A percentile compares a stretch with the other conserved stretches of the same genome.
These are phyloP conservation scores for Neostethus bicornis DNA, from an alignment of 2,797 vertebrate genomes.

Conservation along the genomic window DNA sequence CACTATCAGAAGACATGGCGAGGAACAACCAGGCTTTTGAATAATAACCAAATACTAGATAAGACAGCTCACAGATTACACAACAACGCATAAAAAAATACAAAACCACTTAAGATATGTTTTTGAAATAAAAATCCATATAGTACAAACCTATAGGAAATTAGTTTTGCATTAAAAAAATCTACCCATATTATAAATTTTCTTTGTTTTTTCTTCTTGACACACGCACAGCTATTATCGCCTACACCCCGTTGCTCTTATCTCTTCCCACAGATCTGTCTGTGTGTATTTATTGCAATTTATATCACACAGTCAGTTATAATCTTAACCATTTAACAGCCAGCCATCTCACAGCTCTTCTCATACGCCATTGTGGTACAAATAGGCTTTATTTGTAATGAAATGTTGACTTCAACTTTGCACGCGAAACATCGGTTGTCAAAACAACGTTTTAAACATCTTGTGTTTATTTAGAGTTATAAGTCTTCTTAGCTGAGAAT, in stretches of 20 bases:
- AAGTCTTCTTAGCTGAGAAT: constrained; percentile 63
- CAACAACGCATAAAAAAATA: too few relatives aligned
- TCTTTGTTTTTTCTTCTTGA: constrained; percentile 15
- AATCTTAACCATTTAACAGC: constrained; percentile 49
- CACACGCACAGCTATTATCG: constrained; percentile 21
- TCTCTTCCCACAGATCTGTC: constrained; percentile 16
- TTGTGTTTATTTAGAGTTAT: constrained; percentile 56
- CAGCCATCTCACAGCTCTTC: constrained; percentile 37
- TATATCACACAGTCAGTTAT: constrained; percentile 19
- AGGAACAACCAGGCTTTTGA: too few relatives aligned
- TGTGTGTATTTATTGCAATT: constrained; percentile 32
- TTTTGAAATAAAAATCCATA: too few relatives aligned
- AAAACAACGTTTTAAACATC: constrained; percentile 47
- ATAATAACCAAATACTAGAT: too few relatives aligned
- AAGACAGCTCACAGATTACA: too few relatives aligned
- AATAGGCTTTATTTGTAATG: constrained; percentile 52
- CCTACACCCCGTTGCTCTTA: constrained; percentile 15
- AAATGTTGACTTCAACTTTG: constrained; percentile 47
- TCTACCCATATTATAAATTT: background rate
- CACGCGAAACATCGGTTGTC: constrained; percentile 36
- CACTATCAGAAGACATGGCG: too few relatives aligned
- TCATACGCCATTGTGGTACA: constrained; percentile 50
- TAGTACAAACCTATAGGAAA: too few relatives aligned
- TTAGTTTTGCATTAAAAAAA: too few relatives aligned
- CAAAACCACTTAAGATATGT: too few relatives aligned